These are phyloP conservation scores for Apeira syringaria DNA, from an alignment of 2,888 invertebrate genomes.

Conservation along the genomic window DNA sequence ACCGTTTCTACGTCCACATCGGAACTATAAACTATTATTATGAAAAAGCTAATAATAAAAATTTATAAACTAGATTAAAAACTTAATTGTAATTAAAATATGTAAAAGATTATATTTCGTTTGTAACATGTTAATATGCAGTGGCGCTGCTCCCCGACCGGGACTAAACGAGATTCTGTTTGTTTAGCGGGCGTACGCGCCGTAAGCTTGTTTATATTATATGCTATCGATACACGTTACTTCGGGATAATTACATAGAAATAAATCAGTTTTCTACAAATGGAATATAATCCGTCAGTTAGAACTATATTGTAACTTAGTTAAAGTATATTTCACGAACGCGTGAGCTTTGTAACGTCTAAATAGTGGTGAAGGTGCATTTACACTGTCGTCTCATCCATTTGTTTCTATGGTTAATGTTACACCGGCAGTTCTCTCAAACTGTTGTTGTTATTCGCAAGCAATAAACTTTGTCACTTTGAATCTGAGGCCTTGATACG, in stretches of 20 bases:
- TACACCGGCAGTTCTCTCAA: too few species aligned
- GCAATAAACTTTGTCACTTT: neutral
- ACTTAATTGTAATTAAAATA: conserved; percentile 66
- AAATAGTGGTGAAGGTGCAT: conserved; percentile 70
- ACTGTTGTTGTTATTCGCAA: conserved; percentile 3
- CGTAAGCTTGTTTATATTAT: conserved; percentile 35
- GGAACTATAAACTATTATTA: conserved; percentile 43
- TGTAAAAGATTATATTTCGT: conserved; percentile 48
- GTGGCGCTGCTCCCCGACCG: conserved; percentile 33
- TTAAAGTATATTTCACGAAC: conserved; percentile 9
- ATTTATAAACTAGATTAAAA: conserved; percentile 61
- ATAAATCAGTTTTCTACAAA: conserved; percentile 27
- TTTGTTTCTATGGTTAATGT: conserved; percentile 14
- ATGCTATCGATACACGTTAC: conserved; percentile 30
- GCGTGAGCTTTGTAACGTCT: conserved; percentile 19
- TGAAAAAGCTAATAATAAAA: conserved; percentile 58
- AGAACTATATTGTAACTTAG: conserved; percentile 15
- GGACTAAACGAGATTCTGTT: conserved; percentile 23
- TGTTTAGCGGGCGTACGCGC: conserved; percentile 21
- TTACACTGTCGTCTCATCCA: conserved; percentile 43
- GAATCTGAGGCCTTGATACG: neutral
- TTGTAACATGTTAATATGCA: conserved; percentile 40
- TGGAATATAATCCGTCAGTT: conserved; percentile 14
- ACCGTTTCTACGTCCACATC: conserved; percentile 41
- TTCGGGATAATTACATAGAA: conserved; percentile 28